Evolutionary conservation across 1,140 invertebrate species (phyloP), one percentile per base, ranked within the genome.

Genomic region (Bursaphelenchus mucronatus): DNA sequence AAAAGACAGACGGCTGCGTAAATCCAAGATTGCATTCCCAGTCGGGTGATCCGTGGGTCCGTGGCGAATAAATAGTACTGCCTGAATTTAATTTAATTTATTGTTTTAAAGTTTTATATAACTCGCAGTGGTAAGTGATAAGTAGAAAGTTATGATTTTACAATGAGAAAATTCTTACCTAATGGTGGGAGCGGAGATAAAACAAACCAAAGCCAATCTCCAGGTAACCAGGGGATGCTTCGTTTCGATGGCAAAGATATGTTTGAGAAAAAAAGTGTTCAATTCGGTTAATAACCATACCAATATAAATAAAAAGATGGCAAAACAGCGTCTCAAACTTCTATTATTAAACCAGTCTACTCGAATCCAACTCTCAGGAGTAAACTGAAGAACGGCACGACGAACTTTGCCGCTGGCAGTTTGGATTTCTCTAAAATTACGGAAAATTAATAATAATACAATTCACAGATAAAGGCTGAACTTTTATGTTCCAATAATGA

Each of bases 221-320:
- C 87, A 87, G 64, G 94, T 87, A 63, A 94, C 93, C 63, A 98
- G 86, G 8, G 89, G 89, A 86, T 99, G 94, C 66, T 89, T 89
- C 11, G 94, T 90, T 43, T 94, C 94, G 84, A 98, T 90, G 82
- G 94, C 90, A 82, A 98, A 97, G 57, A 99, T 94, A 81, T 98
- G 94, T 82, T 99, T 99, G 39, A 98, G 84, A 83, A 99, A 98
- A 83, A 99, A 99, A 13, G 94, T 97, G 83, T 99, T 98, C 46
- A 99, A 84, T 84, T 99, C 95, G 8, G 91, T 92, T 50, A 95
- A 86, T 84, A 94, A 90, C 92, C 93, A 98, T 81, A 97, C 92
- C 56, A 98, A 88, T 2, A 97, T 93, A 64, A 99, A 85, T 80
- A 95, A 90, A 72, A 89, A 90, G 0, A 97, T 87, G n/a, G 92